These are phyloP conservation scores for Coelogynopora nodosa DNA, from an alignment of 2,888 invertebrate species.

Conservation along the genomic window DNA sequence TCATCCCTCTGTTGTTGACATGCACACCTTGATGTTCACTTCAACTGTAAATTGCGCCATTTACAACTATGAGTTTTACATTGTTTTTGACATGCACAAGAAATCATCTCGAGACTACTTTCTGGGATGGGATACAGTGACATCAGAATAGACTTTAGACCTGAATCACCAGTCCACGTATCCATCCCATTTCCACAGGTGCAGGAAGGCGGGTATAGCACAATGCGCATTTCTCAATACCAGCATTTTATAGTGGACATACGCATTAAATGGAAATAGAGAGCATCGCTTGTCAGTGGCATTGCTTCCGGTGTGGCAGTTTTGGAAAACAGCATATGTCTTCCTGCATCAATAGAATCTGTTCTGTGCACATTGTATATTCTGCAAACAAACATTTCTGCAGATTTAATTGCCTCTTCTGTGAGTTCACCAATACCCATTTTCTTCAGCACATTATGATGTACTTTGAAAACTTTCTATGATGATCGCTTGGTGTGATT, in stretches of 20 bases:
- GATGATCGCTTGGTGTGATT: slow-evolving; percentile 19
- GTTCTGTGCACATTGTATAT: slow-evolving; percentile 20
- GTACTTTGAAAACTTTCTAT: neutral
- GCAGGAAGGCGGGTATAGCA: neutral
- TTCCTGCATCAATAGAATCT: slow-evolving; percentile 7
- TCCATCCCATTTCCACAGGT: neutral
- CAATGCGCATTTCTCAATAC: slow-evolving; percentile 1
- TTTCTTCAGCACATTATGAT: slow-evolving; percentile 4
- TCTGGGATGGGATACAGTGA: slow-evolving; percentile 11
- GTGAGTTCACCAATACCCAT: slow-evolving; percentile 14
- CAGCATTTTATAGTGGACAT: neutral
- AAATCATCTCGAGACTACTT: neutral
- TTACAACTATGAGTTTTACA: neutral
- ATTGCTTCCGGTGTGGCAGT: slow-evolving; percentile 10
- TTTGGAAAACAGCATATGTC: slow-evolving; percentile 12
- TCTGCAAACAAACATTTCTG: slow-evolving; percentile 19
- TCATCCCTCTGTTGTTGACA: slow-evolving; percentile 2
- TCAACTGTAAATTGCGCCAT: neutral
- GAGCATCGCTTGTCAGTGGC: slow-evolving; percentile 13
- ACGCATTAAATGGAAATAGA: slow-evolving; percentile 22
- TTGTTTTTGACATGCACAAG: slow-evolving; percentile 19
- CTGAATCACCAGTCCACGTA: slow-evolving; percentile 1
- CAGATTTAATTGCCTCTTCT: neutral
- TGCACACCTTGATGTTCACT: neutral
- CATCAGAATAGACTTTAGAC: slow-evolving; percentile 5